Evolutionary conservation across 2,888 invertebrate species (phyloP).

Genomic region (Volucella inanis): DNA sequence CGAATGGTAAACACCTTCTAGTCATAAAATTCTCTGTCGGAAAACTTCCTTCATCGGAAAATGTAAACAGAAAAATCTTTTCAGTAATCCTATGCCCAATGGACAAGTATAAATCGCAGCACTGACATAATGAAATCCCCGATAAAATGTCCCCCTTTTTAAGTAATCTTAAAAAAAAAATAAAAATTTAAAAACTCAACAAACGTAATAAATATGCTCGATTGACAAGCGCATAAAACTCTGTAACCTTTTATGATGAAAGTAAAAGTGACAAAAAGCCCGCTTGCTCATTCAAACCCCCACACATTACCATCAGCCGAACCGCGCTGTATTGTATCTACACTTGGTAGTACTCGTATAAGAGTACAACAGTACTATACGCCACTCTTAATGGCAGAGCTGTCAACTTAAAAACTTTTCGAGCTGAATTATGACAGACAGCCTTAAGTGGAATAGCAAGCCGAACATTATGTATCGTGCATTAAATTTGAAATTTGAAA

Average conservation of each 20-base stretch:
- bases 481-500: not conserved
- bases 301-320: not conserved
- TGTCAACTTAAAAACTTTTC: constrained; percentile 43
- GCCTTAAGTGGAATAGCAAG: constrained; percentile 42
- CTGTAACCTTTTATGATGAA: constrained; percentile 26
- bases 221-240: constrained; percentile 31
- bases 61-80: not conserved
- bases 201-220: constrained; percentile 30
- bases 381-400: too few species aligned
- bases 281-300: not conserved
- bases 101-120: constrained; percentile 7
- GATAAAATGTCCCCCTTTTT: too few species aligned
- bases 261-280: constrained; percentile 48
- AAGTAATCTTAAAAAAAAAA: not conserved
- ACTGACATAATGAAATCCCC: constrained; percentile 32
- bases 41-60: too few species aligned
- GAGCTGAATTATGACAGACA: constrained; percentile 31
- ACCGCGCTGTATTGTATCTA: too few species aligned
- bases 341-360: too few species aligned
- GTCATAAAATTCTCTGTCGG: too few species aligned
- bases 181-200: constrained; percentile 4
- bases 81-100: constrained; percentile 9
- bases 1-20: too few species aligned
- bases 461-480: constrained; percentile 1
- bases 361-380: too few species aligned